Percentiles rank a stretch among this genome's conserved stretches.
Evolutionary conservation across 1,140 invertebrate species (phyloP).

Genomic region (Bombus affinis): DNA sequence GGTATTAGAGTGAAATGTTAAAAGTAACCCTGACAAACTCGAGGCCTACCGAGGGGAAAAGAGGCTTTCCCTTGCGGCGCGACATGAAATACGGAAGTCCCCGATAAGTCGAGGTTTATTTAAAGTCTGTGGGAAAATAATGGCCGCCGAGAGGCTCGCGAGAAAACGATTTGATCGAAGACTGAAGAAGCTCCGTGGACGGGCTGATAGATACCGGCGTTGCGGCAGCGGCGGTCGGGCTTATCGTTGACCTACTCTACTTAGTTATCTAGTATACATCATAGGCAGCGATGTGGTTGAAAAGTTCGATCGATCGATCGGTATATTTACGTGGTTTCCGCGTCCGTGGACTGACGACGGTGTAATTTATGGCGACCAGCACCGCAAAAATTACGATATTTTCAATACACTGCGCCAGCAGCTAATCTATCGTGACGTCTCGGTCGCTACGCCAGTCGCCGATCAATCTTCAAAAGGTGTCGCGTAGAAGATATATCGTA

Average conservation of each 20-base stretch:
- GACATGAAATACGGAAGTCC: constrained; percentile 34
- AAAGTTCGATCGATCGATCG: constrained; percentile 31
- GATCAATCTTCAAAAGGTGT: constrained; percentile 26
- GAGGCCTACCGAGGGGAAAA: not conserved
- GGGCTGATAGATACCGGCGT: constrained; percentile 36
- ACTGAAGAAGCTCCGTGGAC: not conserved
- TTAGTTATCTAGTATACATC: constrained; percentile 38
- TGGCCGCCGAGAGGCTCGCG: constrained; percentile 9
- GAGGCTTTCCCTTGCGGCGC: not conserved
- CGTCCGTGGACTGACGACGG: not conserved
- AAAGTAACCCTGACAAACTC: constrained; percentile 12
- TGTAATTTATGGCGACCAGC: constrained; percentile 21
- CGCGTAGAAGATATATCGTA: too few species aligned
- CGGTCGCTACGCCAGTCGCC: not conserved
- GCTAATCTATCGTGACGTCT: constrained; percentile 21
- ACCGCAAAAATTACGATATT: constrained; percentile 27
- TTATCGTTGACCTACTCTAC: constrained; percentile 53
- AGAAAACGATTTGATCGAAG: constrained; percentile 24
- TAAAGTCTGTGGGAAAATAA: constrained; percentile 35
- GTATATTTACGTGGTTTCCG: constrained; percentile 27
- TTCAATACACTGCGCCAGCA: not conserved
- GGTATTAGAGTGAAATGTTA: constrained; percentile 12
- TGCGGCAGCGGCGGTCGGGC: constrained; percentile 4
- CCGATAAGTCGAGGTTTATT: constrained; percentile 45
- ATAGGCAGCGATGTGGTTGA: not conserved